A percentile compares a stretch with the other conserved stretches of the same genome.
Evolutionary conservation across 2,888 invertebrate genomes (phyloP).

Genomic region (Caenorhabditis virilis): DNA sequence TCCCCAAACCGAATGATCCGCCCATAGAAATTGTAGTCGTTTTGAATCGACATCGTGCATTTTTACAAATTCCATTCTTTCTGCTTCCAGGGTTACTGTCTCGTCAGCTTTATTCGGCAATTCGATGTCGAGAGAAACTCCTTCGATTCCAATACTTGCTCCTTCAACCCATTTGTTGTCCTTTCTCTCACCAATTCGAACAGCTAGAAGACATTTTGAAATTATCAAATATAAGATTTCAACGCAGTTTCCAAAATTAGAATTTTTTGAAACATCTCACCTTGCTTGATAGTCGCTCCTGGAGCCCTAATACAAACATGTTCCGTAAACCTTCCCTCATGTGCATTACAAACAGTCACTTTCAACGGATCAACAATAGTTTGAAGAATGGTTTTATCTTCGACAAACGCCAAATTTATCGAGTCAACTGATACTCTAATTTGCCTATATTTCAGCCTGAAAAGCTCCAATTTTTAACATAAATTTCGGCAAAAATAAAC

Average conservation of each 20-base stretch:
- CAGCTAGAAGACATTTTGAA: conserved; percentile 5
- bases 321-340: conserved; percentile 53
- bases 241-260: no score
- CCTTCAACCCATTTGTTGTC: conserved; percentile 38
- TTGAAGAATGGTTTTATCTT: conserved; percentile 70
- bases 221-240: neutral
- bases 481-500: no score
- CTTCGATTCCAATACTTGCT: conserved; percentile 28
- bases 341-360: conserved; percentile 60
- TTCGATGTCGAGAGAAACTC: conserved; percentile 37
- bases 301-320: conserved; percentile 52
- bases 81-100: conserved; percentile 17
- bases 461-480: no score
- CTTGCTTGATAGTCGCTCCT: conserved; percentile 37
- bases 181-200: conserved; percentile 14
- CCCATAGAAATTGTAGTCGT: conserved; percentile 89
- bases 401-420: conserved; percentile 87
- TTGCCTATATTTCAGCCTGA: conserved; percentile 66
- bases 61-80: conserved; percentile 69
- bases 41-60: conserved; percentile 80
- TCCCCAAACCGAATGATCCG: conserved; percentile 74
- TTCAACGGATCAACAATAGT: conserved; percentile 47
- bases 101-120: conserved; percentile 25
- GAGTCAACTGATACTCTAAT: conserved; percentile 85
- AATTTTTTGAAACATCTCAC: conserved; percentile 13